Percentiles rank a stretch among this genome's conserved stretches.
These are phyloP conservation scores for Sceloporus undulatus DNA, from an alignment of 2,113 vertebrate species.

Conservation along the genomic window DNA sequence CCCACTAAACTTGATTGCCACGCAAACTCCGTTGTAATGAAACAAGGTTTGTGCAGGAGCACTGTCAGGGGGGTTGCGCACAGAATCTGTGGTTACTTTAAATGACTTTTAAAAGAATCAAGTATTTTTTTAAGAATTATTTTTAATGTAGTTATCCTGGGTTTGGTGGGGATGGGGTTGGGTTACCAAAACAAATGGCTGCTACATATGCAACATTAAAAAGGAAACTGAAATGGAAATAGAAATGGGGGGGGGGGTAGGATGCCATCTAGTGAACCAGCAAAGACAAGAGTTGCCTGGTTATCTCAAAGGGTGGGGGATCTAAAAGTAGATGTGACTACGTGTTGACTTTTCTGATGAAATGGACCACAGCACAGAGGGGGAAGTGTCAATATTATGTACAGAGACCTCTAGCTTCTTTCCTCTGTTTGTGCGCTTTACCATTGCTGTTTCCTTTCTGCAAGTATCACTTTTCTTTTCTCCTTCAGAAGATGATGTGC, in stretches of 20 bases:
- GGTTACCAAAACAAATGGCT: slow-evolving; percentile 63
- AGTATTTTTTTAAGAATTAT: slow-evolving; percentile 74
- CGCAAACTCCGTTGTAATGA: not conserved
- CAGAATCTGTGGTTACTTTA: slow-evolving; percentile 63
- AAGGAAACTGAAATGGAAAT: slow-evolving; percentile 32
- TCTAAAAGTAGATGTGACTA: slow-evolving; percentile 31
- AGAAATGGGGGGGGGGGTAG: slow-evolving; percentile 33
- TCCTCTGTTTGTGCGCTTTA: slow-evolving; percentile 54
- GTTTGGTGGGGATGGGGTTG: slow-evolving; percentile 44
- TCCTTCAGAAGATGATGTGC: slow-evolving; percentile 56
- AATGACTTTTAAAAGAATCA: slow-evolving; percentile 60
- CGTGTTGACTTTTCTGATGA: slow-evolving; percentile 30
- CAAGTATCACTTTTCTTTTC: slow-evolving; percentile 43
- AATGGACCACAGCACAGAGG: slow-evolving; percentile 40
- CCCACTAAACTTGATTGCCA: not conserved
- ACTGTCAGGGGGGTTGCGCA: slow-evolving; percentile 6
- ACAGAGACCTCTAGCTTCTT: slow-evolving; percentile 29
- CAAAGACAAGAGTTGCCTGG: slow-evolving; percentile 38
- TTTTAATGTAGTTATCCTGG: slow-evolving; percentile 56
- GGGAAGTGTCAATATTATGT: slow-evolving; percentile 43
- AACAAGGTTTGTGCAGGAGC: not conserved
- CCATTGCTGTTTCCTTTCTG: slow-evolving; percentile 58
- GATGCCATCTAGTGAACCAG: slow-evolving; percentile 41
- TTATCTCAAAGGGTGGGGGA: slow-evolving; percentile 51
- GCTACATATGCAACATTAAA: slow-evolving; percentile 68